Evolutionary conservation across 2,888 invertebrate species (phyloP), one percentile per base, ranked within the genome.

Genomic region (Drosophila kuntzei): DNA sequence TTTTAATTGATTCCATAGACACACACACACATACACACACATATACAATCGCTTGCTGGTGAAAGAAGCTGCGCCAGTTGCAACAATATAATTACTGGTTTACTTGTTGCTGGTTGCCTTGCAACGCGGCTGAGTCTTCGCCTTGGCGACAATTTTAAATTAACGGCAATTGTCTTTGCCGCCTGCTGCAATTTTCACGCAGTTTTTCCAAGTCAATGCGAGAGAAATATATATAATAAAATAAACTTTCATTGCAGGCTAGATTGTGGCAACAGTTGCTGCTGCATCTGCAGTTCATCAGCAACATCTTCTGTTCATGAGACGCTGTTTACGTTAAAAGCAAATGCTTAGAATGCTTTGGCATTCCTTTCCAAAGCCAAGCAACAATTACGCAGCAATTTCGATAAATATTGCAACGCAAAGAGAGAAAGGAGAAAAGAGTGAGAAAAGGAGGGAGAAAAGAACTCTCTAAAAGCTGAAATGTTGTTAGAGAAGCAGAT

Each of bases 61-160:
- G 86, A 87, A 84, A 84, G 83, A 87, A 77, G 85, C 85, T 81
- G 82, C 69, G 82, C 87, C 85, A 89, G 73, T 85, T 80, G 73
- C 71, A 73, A 44, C 72, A 32, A 76, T 71, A 76, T 85, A 85
- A 85, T 85, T 85, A 84, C 83, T 75, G 87, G 89, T 85, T 89
- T 83, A 57, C 46, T 55, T 25, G 46, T 14, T 22, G 11, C 27
- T 53, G 47, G 39, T 29, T 59, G 65, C 77, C 64, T 61, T 75
- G 59, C 20, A 54, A 25, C 55, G 50, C 11, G 22, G 25, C 18
- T 36, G 29, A 14, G 20, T 46, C 43, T 43, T 29, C 27, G 65
- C 70, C 71, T 84, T 87, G 87, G 89, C 89, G 85, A 85, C 89
- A 87, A 89, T 85, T 79, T 79, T 59, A 84, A 84, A 85, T 89